These are phyloP conservation scores for Microtus ochrogaster DNA, from an alignment of 2,113 vertebrate species.

Conservation along the genomic window DNA sequence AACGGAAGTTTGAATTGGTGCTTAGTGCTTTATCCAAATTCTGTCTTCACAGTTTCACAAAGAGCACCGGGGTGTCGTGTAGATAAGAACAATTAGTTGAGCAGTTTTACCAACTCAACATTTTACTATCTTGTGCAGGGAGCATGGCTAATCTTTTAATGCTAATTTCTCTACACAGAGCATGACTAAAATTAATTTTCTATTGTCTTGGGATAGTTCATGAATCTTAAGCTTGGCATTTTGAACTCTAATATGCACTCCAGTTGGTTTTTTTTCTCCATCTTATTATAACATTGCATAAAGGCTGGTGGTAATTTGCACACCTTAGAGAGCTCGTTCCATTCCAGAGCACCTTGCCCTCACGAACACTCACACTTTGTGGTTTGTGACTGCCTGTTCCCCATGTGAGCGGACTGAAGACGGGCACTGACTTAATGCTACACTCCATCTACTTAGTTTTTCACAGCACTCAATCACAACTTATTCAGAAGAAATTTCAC, in stretches of 20 bases:
- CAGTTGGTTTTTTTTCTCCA: constrained; percentile 2
- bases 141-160: constrained; percentile 28
- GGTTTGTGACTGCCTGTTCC: background rate
- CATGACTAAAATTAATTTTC: constrained; percentile 30
- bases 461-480: background rate
- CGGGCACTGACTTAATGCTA: background rate
- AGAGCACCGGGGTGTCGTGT: background rate
- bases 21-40: background rate
- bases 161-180: constrained; percentile 6
- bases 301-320: constrained; percentile 43
- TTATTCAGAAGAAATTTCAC: background rate
- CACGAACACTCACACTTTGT: background rate
- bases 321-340: background rate
- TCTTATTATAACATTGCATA: constrained; percentile 3
- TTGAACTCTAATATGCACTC: background rate
- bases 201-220: constrained; percentile 18
- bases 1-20: background rate
- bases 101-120: background rate
- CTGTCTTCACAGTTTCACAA: background rate
- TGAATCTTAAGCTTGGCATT: constrained; percentile 47
- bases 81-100: background rate
- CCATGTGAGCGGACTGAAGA: background rate
- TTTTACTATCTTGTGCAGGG: background rate
- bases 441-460: background rate
- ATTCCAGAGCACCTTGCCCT: constrained; percentile 1